Evolutionary conservation across 2,888 invertebrate species (phyloP), one percentile per base, ranked within the genome.

Genomic region (Acrobasis consociella): DNA sequence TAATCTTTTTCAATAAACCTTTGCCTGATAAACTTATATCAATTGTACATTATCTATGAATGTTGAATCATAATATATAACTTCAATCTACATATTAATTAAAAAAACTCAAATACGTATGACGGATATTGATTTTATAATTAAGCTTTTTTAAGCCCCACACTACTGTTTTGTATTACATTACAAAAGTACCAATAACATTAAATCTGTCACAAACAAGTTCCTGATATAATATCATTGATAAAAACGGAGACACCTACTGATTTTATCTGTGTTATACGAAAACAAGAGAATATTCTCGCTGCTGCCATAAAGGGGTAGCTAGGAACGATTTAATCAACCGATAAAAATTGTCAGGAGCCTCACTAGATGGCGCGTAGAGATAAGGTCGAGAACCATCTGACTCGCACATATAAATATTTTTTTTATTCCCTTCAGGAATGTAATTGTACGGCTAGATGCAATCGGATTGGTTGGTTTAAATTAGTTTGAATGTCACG

Each of bases 271-370:
- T 76, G 66, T 69, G 67, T 65, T 72, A 74, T 78, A 72, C 71
- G 69, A 82, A 85, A 84, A 86, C 81, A 86, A 84, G 77, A 70
- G 78, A 75, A 83, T 82, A 81, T 81, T 80, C 78, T 76, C 72
- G 75, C 72, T 71, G 65, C 62, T 66, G 72, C 78, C 72, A 83
- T 88, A 87, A 88, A 89, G 85, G 89, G 90, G 89, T 89, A 87
- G 86, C 85, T 81, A 77, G 73, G 71, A 77, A 78, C 83, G 89
- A 89, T 90, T 86, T 88, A 86, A 89, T 89, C 83, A 85, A 75
- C 80, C 80, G 89, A 91, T 91, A 89, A 87, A 87, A 88, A 82
- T 80, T 86, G 84, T 83, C 77, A 75, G 74, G 79, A 76, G 72
- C 67, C 77, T 68, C 80, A 75, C 79, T 79, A 82, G 87, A 87